Percentiles rank a stretch among this genome's conserved stretches.
Evolutionary conservation across 2,113 vertebrate genomes (phyloP).

Genomic region (Nymphicus hollandicus): DNA sequence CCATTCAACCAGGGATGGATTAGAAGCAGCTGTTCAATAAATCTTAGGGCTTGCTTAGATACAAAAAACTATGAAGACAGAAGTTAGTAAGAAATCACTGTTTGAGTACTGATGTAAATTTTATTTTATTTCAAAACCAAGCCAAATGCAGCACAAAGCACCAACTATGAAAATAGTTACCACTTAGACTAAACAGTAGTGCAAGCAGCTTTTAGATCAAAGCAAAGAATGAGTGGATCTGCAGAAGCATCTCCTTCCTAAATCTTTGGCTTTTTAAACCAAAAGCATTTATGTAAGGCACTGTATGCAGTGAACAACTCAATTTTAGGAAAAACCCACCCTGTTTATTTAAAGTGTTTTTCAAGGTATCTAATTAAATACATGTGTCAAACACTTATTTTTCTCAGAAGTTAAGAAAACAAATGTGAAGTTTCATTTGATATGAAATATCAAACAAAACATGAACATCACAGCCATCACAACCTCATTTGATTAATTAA

Average conservation of each 20-base stretch:
- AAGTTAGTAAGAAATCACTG: neutral
- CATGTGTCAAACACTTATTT: neutral
- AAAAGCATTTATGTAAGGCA: neutral
- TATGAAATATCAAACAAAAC: conserved; percentile 16
- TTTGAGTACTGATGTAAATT: neutral
- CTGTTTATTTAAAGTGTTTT: neutral
- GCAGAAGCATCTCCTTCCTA: neutral
- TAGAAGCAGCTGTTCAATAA: neutral
- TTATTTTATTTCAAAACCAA: neutral
- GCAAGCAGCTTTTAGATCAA: neutral
- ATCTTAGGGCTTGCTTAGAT: neutral
- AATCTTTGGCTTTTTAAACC: neutral
- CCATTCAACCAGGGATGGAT: neutral
- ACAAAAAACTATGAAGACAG: neutral
- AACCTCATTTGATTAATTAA: conserved; percentile 45
- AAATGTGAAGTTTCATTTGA: neutral
- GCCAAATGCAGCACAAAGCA: neutral
- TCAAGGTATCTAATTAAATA: neutral
- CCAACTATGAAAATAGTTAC: neutral
- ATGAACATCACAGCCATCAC: conserved; percentile 22
- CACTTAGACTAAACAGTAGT: neutral
- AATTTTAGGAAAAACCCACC: neutral
- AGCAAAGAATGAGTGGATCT: neutral
- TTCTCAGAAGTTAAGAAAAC: neutral
- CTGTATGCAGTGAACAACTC: neutral